Conservation (phyloP, 1,140 invertebrate species). For the Stegodyphus mimosarum region DNA sequence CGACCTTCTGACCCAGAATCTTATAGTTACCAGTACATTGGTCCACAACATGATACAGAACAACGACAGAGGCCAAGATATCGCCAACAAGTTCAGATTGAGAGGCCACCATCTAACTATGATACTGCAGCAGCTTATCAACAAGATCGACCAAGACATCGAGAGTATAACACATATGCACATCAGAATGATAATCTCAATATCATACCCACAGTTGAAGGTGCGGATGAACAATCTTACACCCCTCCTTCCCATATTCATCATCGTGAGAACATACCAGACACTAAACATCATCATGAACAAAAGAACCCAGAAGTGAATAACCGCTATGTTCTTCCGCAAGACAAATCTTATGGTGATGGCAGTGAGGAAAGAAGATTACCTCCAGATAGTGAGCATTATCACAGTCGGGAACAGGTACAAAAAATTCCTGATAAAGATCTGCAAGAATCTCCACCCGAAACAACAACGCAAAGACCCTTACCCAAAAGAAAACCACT, state of each 20-base stretch:
- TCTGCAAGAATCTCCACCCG: constrained; percentile 8
- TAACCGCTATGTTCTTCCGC: neutral
- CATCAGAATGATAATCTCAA: constrained; percentile 8
- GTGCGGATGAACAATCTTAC: neutral
- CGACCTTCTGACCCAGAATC: neutral
- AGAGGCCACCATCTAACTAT: constrained; percentile 24
- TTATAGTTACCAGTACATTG: neutral
- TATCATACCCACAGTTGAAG: constrained; percentile 14
- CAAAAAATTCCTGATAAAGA: constrained; percentile 11
- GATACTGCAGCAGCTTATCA: neutral
- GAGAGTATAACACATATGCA: constrained; percentile 4
- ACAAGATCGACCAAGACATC: neutral
- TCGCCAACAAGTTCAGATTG: constrained; percentile 17
- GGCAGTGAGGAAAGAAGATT: neutral
- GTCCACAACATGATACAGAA: neutral
- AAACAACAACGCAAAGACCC: constrained; percentile 9
- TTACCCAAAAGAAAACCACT: constrained; percentile 15
- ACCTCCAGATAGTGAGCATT: neutral
- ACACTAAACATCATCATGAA: neutral
- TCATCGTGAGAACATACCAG: neutral
- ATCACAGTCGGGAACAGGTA: neutral
- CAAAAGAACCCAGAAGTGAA: neutral
- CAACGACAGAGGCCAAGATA: neutral
- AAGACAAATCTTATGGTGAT: too few species aligned
- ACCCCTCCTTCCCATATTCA: neutral